Percentiles rank a stretch among this genome's conserved stretches.
Conservation (phyloP, 2,888 invertebrate species). For the Drosophila quasianomalipes region DNA sequence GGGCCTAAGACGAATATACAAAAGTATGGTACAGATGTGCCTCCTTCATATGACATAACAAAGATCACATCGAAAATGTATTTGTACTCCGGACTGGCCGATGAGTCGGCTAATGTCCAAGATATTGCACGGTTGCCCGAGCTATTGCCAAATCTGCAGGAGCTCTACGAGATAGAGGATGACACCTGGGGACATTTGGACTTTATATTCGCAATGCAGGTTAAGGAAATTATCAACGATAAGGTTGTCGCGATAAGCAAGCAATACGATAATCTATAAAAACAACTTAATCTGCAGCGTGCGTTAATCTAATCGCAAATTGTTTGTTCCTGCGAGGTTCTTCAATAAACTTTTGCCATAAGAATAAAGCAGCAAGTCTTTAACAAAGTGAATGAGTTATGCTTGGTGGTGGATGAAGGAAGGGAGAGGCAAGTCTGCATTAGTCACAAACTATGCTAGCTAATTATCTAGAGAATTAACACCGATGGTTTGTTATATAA, state of each 20-base stretch:
- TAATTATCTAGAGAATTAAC: slow-evolving; percentile 39
- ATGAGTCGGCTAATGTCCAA: slow-evolving; percentile 67
- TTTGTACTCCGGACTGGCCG: slow-evolving; percentile 70
- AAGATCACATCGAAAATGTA: slow-evolving; percentile 69
- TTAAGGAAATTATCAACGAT: slow-evolving; percentile 75
- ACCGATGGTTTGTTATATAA: background rate
- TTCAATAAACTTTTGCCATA: slow-evolving; percentile 16
- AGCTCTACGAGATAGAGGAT: slow-evolving; percentile 67
- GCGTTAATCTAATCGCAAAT: slow-evolving; percentile 44
- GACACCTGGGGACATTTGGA: slow-evolving; percentile 81
- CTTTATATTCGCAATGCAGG: slow-evolving; percentile 76
- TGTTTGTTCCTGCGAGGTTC: slow-evolving; percentile 4
- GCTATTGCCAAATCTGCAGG: slow-evolving; percentile 55
- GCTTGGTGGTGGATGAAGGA: background rate
- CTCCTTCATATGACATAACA: slow-evolving; percentile 73
- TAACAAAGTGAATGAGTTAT: background rate
- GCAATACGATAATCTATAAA: slow-evolving; percentile 57
- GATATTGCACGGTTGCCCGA: slow-evolving; percentile 65
- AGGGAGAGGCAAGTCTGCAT: background rate
- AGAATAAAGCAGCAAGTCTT: background rate
- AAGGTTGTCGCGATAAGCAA: slow-evolving; percentile 57
- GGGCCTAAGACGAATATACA: slow-evolving; percentile 65
- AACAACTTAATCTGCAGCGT: slow-evolving; percentile 1
- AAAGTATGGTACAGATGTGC: slow-evolving; percentile 58
- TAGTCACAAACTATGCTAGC: slow-evolving; percentile 19